Evolutionary conservation across 2,888 invertebrate species (phyloP), one percentile per base, ranked within the genome.

Genomic region (Hyalella azteca): DNA sequence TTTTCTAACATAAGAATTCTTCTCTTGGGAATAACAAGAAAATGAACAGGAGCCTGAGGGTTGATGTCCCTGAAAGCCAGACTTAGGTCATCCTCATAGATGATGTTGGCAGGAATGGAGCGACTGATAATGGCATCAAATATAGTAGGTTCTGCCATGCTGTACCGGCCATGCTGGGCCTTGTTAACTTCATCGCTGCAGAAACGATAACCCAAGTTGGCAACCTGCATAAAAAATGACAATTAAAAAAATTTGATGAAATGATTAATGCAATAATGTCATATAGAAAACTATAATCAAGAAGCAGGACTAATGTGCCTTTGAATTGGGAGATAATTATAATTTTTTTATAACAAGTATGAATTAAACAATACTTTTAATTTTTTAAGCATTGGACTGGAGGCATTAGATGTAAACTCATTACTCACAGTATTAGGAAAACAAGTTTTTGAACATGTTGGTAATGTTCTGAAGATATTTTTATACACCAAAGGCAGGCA

Each of bases 71-170:
- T 91, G 88, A 98, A 98, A 0, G 97, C 98, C 48, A 98, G 93
- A 88, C 96, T 96, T 95, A 96, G 91, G 32, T 97, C 95, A 88
- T 98, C 98, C 90, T 98, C 97, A 87, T 95, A 94, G 85, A 97
- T 93, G 84, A 98, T 94, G 85, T 93, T 93, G 85, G 97, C 95
- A 0, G 97, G 97, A 85, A 98, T 97, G 89, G 96, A 94, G 87
- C 95, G 95, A 82, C 95, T 91, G 48, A 97, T 89, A 87, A 98
- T 98, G 89, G 97, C 97, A 0, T 94, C 95, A 87, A 98, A 98
- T 87, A 98, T 96, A 0, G 97, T 98, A 15, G 91, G 91, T 9
- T 59, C 59, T 32, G 26, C 13, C 29, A 90, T 88, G 81, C 91
- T 88, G 19, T 91, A 91, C 0, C 90, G 89, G 66, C 88, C 87